Evolutionary conservation across 1,140 invertebrate genomes (phyloP).

Genomic region (Sitobion miscanthi): DNA sequence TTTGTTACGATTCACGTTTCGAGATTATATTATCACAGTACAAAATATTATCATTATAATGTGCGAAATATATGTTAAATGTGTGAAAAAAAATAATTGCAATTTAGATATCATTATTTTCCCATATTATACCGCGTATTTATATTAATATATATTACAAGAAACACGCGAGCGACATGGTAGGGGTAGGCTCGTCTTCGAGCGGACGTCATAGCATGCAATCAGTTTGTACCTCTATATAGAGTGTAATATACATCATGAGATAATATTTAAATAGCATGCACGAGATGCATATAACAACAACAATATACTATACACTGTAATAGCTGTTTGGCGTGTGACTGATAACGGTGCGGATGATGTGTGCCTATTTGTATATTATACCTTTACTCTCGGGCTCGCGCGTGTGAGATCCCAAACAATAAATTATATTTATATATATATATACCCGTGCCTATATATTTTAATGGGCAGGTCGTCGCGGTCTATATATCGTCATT

Average conservation of each 20-base stretch:
- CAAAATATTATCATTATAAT: background rate
- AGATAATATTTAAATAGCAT: background rate
- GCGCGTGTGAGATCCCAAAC: background rate
- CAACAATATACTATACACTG: background rate
- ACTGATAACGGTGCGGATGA: background rate
- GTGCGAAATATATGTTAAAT: background rate
- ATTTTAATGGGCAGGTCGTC: background rate
- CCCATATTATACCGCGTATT: background rate
- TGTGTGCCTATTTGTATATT: no score
- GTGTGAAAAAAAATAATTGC: background rate
- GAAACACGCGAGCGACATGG: no score
- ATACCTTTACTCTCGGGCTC: no score
- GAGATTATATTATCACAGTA: background rate
- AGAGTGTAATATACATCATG: no score
- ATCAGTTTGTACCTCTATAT: background rate
- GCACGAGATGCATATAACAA: background rate
- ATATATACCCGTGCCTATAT: background rate
- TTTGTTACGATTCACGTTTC: background rate
- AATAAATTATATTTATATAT: background rate
- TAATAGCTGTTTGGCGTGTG: background rate
- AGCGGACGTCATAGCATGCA: background rate
- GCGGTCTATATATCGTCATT: background rate
- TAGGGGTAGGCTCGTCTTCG: background rate
- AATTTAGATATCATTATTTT: background rate
- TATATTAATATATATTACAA: no score